phyloP scores from a whole-genome alignment of 2,797 vertebrate species.

The Lagodon rhomboides region DNA sequence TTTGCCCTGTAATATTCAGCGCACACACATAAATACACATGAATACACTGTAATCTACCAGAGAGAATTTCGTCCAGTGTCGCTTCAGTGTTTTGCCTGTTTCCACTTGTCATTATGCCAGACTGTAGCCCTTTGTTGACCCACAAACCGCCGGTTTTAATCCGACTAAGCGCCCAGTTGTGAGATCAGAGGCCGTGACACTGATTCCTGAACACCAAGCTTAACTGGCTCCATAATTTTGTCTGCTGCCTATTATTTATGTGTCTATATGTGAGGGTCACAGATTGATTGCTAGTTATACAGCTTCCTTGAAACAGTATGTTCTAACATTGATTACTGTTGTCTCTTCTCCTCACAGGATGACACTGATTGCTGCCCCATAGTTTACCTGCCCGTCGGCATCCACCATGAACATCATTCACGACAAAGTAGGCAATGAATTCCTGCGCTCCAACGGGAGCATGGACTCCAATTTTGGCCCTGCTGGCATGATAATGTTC shows the following conservation, averaged over 20 bases:
- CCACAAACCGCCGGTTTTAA: constrained; percentile 77
- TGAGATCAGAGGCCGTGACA: constrained; percentile 75
- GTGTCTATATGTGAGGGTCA: background rate
- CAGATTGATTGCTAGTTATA: background rate
- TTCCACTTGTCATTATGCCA: constrained; percentile 43
- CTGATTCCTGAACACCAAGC: constrained; percentile 63
- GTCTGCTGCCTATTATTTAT: constrained; percentile 39
- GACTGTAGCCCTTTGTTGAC: constrained; percentile 71
- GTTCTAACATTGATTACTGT: constrained; percentile 3
- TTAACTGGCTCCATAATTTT: constrained; percentile 57
- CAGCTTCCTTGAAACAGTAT: background rate
- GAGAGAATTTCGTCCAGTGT: background rate
- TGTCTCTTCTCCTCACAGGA: constrained; percentile 68
- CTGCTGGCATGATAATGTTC: constrained; percentile 96
- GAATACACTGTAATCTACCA: constrained; percentile 13
- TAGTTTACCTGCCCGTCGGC: constrained; percentile 72
- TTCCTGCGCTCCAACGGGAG: constrained; percentile 91
- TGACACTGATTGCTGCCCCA: constrained; percentile 77
- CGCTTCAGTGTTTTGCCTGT: constrained; percentile 32
- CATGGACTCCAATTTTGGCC: constrained; percentile 93
- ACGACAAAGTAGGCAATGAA: constrained; percentile 93
- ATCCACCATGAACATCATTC: constrained; percentile 88
- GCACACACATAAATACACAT: background rate
- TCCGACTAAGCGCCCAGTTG: constrained; percentile 76
- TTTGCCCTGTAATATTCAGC: constrained; percentile 28